phyloP scores from a whole-genome alignment of 2,888 invertebrate species.

The Cheilosia grossa region DNA sequence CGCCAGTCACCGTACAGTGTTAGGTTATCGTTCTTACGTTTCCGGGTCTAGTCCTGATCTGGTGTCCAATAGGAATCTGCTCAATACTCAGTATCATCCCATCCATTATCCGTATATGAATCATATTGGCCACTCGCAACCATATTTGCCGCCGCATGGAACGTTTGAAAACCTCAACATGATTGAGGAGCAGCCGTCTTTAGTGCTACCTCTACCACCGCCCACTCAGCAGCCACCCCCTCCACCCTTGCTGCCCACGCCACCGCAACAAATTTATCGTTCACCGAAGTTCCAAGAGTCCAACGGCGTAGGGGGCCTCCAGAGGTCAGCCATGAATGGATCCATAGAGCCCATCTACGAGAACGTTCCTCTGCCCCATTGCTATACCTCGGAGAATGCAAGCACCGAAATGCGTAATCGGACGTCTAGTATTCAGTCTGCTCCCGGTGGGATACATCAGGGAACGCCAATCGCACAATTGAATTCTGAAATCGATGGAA shows the following conservation, averaged over 20 bases:
- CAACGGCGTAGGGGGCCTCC: slow-evolving; percentile 72
- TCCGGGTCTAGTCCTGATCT: slow-evolving; percentile 91
- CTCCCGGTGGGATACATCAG: slow-evolving; percentile 86
- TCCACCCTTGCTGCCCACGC: slow-evolving; percentile 78
- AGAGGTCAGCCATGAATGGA: slow-evolving; percentile 83
- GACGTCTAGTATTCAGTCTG: slow-evolving; percentile 89
- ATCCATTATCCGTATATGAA: slow-evolving; percentile 79
- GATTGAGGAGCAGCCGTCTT: slow-evolving; percentile 82
- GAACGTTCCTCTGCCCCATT: slow-evolving; percentile 89
- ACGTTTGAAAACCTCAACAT: slow-evolving; percentile 90
- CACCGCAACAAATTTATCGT: slow-evolving; percentile 66
- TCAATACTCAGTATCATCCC: slow-evolving; percentile 82
- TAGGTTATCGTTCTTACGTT: slow-evolving; percentile 85
- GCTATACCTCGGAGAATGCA: slow-evolving; percentile 82
- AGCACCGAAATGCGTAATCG: slow-evolving; percentile 80
- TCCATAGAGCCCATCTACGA: slow-evolving; percentile 92
- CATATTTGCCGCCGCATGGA: slow-evolving; percentile 85
- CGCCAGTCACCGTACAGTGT: slow-evolving; percentile 85
- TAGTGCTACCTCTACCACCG: slow-evolving; percentile 83
- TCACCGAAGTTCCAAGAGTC: slow-evolving; percentile 77
- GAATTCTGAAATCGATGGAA: slow-evolving; percentile 66
- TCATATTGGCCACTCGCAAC: slow-evolving; percentile 82
- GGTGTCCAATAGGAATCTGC: slow-evolving; percentile 88
- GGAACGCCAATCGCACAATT: slow-evolving; percentile 77
- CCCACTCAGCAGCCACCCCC: slow-evolving; percentile 84